Base-by-base conservation (phyloP, 2,797 vertebrate species). In the Pangasius larnaudii region DNA sequence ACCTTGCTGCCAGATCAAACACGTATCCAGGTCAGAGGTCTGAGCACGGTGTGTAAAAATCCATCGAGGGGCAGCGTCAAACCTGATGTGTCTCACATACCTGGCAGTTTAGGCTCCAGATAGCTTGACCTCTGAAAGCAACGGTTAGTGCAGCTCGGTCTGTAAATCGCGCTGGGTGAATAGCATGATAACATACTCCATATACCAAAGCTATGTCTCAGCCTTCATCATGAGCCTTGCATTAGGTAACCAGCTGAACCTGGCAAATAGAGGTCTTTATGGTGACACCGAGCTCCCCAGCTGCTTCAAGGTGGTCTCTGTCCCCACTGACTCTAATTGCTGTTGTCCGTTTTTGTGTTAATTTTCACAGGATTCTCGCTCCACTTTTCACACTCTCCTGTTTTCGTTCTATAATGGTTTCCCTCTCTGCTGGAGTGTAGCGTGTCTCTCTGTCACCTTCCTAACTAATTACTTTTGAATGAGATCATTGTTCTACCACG, bases 1-100 rank as follows among this genome's bases (percentile, higher is more conserved):
- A 90, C 85, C 91, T 46, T 19, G 87, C 19, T 85, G 88, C 92
- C 91, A 92, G 94, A 96, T 96, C 94, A 96, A 96, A 95, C 92
- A 1, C 42, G 56, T 75, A 19, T 79, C 24, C 72, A 86, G 69
- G 86, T 87, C 77, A 56, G 87, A 39, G 87, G 89, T 94, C 93
- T 92, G 90, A 79, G 91, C 85, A 90, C 81, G 5, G 86, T 77
- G 91, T 89, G 94, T 90, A 88, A 86, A 90, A 71, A 85, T 39
- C 53, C 56, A 67, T 72, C 79, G 61, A 86, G 89, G 88, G 89
- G 91, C 89, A 80, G 89, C 89, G 79, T 92, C 93, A 95, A 90
- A 91, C 92, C 93, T 91, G 92, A 94, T 93, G 67, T 89, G 91
- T 95, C 88, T 86, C 88, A 91, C 90, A 91, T 84, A 92, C 89